Percentiles rank a stretch among this genome's conserved stretches.
Conservation (phyloP, 2,888 invertebrate genomes). For the Branchipolynoe longqiensis region DNA sequence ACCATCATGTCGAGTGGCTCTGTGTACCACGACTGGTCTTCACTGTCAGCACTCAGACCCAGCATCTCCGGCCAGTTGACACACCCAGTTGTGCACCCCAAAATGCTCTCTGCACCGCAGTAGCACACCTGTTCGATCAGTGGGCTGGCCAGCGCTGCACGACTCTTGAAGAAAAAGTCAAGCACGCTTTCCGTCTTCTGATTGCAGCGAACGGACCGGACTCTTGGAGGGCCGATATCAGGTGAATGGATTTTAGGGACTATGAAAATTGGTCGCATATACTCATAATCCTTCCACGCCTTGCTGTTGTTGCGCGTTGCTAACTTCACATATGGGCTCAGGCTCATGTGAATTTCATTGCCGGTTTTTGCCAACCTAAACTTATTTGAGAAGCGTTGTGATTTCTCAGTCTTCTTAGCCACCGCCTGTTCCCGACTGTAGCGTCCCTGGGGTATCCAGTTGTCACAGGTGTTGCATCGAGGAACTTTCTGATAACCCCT, state of each 20-base stretch:
- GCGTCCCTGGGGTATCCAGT: not conserved
- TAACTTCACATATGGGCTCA: not conserved
- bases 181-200: constrained; percentile 51
- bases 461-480: not conserved
- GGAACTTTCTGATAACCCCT: constrained; percentile 2
- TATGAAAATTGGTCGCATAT: constrained; percentile 43
- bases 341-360: not conserved
- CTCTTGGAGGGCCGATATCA: not conserved
- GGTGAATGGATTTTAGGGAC: constrained; percentile 32
- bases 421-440: not conserved
- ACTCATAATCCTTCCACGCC: constrained; percentile 47
- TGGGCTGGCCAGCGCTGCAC: constrained; percentile 34
- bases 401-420: not conserved
- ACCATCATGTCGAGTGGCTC: constrained; percentile 72
- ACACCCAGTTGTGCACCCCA: constrained; percentile 38
- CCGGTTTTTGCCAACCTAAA: not conserved
- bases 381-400: not conserved
- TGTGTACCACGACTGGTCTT: constrained; percentile 76
- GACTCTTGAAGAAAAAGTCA: constrained; percentile 49
- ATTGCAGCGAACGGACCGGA: constrained; percentile 18
- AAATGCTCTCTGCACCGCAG: constrained; percentile 44
- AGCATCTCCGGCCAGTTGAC: constrained; percentile 56
- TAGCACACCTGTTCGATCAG: constrained; percentile 34
- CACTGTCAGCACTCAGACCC: constrained; percentile 36
- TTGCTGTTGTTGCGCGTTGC: constrained; percentile 26